A percentile compares a stretch with the other conserved stretches of the same genome.
phyloP scores from a whole-genome alignment of 2,113 vertebrate species.

The Gobiocypris rarus region DNA sequence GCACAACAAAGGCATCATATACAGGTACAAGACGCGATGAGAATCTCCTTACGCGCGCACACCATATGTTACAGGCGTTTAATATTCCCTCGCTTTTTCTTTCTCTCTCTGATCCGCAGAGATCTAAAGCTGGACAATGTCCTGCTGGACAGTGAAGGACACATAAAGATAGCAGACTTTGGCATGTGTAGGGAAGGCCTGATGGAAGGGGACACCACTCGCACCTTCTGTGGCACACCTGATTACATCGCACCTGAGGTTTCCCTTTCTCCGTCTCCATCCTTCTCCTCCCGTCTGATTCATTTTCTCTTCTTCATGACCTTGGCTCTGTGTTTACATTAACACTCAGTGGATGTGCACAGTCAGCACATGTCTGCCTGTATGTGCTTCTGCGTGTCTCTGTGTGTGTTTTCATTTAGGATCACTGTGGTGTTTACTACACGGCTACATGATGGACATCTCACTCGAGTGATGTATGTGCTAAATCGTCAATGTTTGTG shows the following conservation, averaged over 20 bases:
- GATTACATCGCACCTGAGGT: slow-evolving; percentile 94
- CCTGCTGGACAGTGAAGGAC: slow-evolving; percentile 87
- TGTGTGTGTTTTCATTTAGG: slow-evolving; percentile 34
- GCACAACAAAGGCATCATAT: slow-evolving; percentile 89
- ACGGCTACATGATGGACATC: slow-evolving; percentile 2
- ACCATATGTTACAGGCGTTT: not conserved
- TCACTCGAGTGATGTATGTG: slow-evolving; percentile 10
- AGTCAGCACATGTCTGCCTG: slow-evolving; percentile 35
- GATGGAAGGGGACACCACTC: slow-evolving; percentile 82
- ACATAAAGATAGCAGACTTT: slow-evolving; percentile 92
- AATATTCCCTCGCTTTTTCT: slow-evolving; percentile 40
- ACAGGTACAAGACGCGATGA: slow-evolving; percentile 76
- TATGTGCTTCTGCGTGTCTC: slow-evolving; percentile 31
- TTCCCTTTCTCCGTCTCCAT: slow-evolving; percentile 22
- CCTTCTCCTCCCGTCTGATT: slow-evolving; percentile 8
- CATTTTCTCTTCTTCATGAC: slow-evolving; percentile 22
- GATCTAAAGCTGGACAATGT: slow-evolving; percentile 93
- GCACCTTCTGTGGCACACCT: slow-evolving; percentile 90
- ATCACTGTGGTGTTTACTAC: slow-evolving; percentile 26
- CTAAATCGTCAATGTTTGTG: slow-evolving; percentile 19
- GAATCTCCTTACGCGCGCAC: not conserved
- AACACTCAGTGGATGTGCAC: slow-evolving; percentile 65
- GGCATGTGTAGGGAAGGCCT: slow-evolving; percentile 93
- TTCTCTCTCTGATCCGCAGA: slow-evolving; percentile 63
- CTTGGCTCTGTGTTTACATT: slow-evolving; percentile 60